Evolutionary conservation across 2,797 vertebrate genomes (phyloP), one percentile per base, ranked within the genome.

Genomic region (Trematomus bernacchii): DNA sequence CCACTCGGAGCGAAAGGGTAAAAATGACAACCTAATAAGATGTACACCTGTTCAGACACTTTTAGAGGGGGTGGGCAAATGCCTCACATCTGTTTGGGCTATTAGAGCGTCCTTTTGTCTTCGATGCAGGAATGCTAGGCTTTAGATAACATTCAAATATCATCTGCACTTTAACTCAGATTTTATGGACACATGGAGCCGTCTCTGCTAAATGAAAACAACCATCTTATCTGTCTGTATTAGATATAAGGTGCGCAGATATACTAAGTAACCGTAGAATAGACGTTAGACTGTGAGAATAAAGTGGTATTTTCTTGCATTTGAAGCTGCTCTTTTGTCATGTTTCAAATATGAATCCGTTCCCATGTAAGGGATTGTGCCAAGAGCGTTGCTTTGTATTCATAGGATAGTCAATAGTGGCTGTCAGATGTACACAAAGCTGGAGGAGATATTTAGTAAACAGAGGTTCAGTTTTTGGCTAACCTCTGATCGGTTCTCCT

Each of bases 1-100:
- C 27, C 59, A 3, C 66, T 76, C 67, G 63, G 66, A 77, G 53
- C 46, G 65, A 80, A 81, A 66, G 70, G 16, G 48, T 63, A 78
- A 82, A 75, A 62, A 37, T 59, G 21, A 50, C 58, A 73, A 79
- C 14, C 5, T 66, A 85, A 85, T 84, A 75, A 76, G 66, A 61
- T 46, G 64, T 64, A 71, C 88, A 87, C 86, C 85, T 86, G 84
- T 87, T 89, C 73, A 91, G 88, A 88, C 77, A 83, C 52, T 71
- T 43, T 40, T 16, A 3, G 58, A 27, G 59, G 71, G 37, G 10
- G 18, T 6, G 30, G 40, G 18, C 2, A 40, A 53, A 14, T 40
- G 7, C 21, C 44, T 71, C 40, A 51, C 51, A 77, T 77, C 58
- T 87, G 79, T 79, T 76, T 50, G 61, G 50, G 58, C 51, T 71